These are phyloP conservation scores for Alaudala cheleensis DNA, from an alignment of 2,113 vertebrate genomes.

Conservation along the genomic window DNA sequence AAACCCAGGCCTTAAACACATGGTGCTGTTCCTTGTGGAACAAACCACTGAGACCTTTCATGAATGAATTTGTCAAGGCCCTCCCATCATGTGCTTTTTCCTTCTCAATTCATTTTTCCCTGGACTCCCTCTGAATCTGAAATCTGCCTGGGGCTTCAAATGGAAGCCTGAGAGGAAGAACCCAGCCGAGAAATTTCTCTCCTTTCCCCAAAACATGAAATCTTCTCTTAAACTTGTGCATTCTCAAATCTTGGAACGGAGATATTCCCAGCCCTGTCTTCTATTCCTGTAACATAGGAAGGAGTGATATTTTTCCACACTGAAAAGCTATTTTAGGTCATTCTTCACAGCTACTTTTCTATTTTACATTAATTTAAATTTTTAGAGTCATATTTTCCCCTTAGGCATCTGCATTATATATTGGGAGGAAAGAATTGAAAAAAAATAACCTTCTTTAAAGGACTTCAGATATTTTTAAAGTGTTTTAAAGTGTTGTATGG, in stretches of 20 bases:
- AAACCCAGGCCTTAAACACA: background rate
- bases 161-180: background rate
- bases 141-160: background rate
- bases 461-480: background rate
- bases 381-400: constrained; percentile 19
- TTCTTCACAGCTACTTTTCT: constrained; percentile 41
- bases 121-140: background rate
- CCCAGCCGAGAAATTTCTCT: background rate
- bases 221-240: background rate
- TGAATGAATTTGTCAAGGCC: background rate
- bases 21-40: background rate
- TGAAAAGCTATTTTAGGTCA: constrained; percentile 36
- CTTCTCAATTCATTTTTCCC: background rate
- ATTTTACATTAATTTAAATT: constrained; percentile 52
- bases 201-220: background rate
- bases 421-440: background rate
- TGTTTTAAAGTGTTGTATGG: background rate
- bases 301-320: constrained; percentile 15
- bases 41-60: background rate
- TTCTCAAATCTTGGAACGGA: background rate
- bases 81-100: background rate
- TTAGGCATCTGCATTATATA: background rate
- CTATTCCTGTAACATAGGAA: background rate
- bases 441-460: background rate
- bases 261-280: background rate